Conservation (phyloP, 2,888 invertebrate species). For the Mythimna loreyi region DNA sequence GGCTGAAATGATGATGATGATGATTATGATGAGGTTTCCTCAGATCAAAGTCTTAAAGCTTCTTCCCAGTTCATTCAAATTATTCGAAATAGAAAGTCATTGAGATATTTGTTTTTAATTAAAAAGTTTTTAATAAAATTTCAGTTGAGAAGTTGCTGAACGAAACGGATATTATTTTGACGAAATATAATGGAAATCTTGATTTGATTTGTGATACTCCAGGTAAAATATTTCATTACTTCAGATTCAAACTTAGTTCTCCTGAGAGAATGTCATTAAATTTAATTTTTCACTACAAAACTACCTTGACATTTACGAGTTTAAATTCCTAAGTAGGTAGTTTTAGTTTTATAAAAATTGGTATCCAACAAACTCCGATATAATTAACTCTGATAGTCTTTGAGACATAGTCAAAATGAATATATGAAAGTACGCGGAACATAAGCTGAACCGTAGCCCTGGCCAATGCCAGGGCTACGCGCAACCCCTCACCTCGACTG, state of each 20-base stretch:
- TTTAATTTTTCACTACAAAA: background rate
- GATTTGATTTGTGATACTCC: constrained; percentile 96
- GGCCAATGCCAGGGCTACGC: no score
- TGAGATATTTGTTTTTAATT: constrained; percentile 35
- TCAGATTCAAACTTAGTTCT: constrained; percentile 15
- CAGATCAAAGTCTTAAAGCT: background rate
- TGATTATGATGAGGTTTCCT: no score
- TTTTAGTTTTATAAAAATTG: background rate
- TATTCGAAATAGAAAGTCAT: constrained; percentile 25
- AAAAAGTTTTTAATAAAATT: constrained; percentile 61
- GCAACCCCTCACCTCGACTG: no score
- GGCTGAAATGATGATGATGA: no score
- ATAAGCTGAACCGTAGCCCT: no score
- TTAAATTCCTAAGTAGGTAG: no score
- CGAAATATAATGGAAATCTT: constrained; percentile 95
- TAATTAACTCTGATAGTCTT: background rate
- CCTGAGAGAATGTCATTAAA: background rate
- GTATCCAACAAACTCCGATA: background rate
- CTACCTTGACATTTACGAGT: background rate
- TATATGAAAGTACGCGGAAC: no score
- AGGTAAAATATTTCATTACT: constrained; percentile 87
- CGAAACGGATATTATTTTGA: constrained; percentile 92
- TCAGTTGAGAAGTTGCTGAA: constrained; percentile 93
- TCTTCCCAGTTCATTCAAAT: background rate
- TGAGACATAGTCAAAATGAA: background rate